Evolutionary conservation across 2,113 vertebrate genomes (phyloP).

Genomic region (Lepisosteus oculatus): DNA sequence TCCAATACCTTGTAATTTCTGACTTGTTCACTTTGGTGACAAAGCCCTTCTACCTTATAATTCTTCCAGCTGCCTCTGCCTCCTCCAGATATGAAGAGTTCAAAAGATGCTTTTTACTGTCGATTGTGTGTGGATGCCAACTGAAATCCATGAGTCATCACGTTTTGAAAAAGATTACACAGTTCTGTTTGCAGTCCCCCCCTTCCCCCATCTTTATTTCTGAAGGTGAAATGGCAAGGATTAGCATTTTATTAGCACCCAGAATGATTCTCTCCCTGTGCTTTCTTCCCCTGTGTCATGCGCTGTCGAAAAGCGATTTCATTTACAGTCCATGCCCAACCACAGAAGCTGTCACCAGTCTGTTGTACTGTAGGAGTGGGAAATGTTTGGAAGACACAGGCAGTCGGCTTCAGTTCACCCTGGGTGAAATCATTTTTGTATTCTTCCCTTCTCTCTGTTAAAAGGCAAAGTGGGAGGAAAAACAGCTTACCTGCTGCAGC

Average conservation of each 20-base stretch:
- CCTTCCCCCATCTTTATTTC: background rate
- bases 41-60: slow-evolving; percentile 67
- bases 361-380: no score
- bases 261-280: background rate
- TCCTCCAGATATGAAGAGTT: slow-evolving; percentile 62
- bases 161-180: background rate
- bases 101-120: slow-evolving; percentile 65
- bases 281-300: background rate
- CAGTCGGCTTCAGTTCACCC: no score
- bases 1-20: slow-evolving; percentile 79
- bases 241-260: background rate
- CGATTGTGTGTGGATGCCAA: slow-evolving; percentile 65
- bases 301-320: slow-evolving; percentile 1
- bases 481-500: no score
- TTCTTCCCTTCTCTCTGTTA: no score
- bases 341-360: no score
- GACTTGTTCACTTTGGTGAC: slow-evolving; percentile 70
- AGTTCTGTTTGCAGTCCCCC: background rate
- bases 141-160: background rate
- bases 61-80: slow-evolving; percentile 55
- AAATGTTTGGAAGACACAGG: no score
- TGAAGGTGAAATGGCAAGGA: no score
- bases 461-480: no score
- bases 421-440: no score
- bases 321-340: no score